Conservation (phyloP, 2,113 vertebrate species). For the Ranitomeya variabilis region DNA sequence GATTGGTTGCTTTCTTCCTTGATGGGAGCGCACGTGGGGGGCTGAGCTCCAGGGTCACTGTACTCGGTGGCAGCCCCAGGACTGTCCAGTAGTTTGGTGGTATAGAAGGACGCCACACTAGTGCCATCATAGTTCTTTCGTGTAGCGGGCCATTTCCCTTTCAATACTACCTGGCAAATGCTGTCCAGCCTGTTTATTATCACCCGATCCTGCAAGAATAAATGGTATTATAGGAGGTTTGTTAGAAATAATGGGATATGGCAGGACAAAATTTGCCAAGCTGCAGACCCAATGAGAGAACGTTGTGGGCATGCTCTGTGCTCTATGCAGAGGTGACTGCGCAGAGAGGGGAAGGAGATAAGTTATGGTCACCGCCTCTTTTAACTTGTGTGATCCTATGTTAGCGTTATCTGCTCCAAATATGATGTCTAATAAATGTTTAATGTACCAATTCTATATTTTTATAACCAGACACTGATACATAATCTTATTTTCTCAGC, state of each 20-base stretch:
- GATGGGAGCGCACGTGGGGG: slow-evolving; percentile 62
- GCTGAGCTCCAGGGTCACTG: slow-evolving; percentile 70
- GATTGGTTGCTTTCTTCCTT: slow-evolving; percentile 89
- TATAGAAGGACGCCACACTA: slow-evolving; percentile 93
- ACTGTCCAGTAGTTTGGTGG: slow-evolving; percentile 94
- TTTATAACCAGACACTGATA: too few species aligned
- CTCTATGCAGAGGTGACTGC: too few species aligned
- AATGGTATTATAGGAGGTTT: not conserved
- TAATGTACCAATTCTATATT: too few species aligned
- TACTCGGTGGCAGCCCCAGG: slow-evolving; percentile 75
- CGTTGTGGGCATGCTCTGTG: too few species aligned
- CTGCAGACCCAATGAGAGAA: too few species aligned
- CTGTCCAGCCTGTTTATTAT: slow-evolving; percentile 98
- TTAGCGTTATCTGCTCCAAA: too few species aligned
- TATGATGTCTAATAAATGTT: too few species aligned
- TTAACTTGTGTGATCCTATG: too few species aligned
- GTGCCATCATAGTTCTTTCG: slow-evolving; percentile 86
- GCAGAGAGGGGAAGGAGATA: too few species aligned
- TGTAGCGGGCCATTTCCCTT: slow-evolving; percentile 93
- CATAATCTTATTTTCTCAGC: too few species aligned
- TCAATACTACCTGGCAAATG: slow-evolving; percentile 96
- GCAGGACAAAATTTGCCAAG: not conserved
- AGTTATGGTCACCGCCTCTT: too few species aligned
- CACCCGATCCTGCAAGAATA: slow-evolving; percentile 84
- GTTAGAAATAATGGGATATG: too few species aligned